Conservation (phyloP, 1,140 invertebrate genomes). For the Drosophila grimshawi region DNA sequence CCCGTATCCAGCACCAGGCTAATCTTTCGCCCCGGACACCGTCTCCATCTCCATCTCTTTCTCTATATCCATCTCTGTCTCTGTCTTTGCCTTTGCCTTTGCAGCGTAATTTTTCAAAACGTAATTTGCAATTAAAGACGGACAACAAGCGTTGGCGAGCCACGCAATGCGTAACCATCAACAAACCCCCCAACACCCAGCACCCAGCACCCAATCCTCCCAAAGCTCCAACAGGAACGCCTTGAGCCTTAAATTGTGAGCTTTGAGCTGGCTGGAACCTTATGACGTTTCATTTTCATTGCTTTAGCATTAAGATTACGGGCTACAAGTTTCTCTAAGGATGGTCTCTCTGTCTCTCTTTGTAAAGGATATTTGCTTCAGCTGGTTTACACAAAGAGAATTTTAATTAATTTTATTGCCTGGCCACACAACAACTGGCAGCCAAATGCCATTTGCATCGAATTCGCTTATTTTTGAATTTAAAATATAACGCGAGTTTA, state of each 20-base stretch:
- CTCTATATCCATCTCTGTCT: no score
- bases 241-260: slow-evolving; percentile 38
- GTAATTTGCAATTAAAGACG: slow-evolving; percentile 83
- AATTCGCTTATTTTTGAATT: slow-evolving; percentile 1
- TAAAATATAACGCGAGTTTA: slow-evolving; percentile 3
- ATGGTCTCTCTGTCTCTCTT: slow-evolving; percentile 47
- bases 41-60: no score
- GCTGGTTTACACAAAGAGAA: slow-evolving; percentile 70
- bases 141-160: slow-evolving; percentile 37
- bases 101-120: slow-evolving; percentile 81
- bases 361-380: slow-evolving; percentile 82
- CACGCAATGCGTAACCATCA: slow-evolving; percentile 37
- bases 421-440: slow-evolving; percentile 33
- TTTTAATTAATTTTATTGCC: slow-evolving; percentile 82
- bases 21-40: slow-evolving; percentile 50
- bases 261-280: slow-evolving; percentile 33
- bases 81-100: slow-evolving; percentile 41
- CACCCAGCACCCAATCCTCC: background rate
- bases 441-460: background rate
- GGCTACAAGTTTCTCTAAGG: slow-evolving; percentile 49
- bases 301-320: slow-evolving; percentile 52
- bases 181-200: background rate
- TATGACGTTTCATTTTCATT: slow-evolving; percentile 55
- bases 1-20: slow-evolving; percentile 31
- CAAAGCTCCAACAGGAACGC: slow-evolving; percentile 31